Percentiles rank a stretch among this genome's conserved stretches.
Conservation (phyloP, 2,888 invertebrate species). For the Mycalesis mineus region DNA sequence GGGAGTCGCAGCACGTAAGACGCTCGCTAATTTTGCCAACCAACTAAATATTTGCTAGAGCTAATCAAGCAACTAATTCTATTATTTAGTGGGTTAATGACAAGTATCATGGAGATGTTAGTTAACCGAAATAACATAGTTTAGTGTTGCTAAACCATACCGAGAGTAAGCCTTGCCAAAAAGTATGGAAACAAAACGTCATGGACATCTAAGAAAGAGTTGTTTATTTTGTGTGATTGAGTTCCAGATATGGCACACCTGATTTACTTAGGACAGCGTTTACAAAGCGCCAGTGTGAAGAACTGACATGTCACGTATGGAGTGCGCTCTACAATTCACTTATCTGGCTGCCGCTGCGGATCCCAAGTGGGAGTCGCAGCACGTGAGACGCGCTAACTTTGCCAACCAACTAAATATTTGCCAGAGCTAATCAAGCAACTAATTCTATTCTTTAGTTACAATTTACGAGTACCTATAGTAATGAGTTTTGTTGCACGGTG, state of each 20-base stretch:
- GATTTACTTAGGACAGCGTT: slow-evolving; percentile 9
- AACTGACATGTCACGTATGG: slow-evolving; percentile 43
- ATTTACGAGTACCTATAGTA: not conserved
- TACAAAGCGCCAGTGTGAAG: slow-evolving; percentile 19
- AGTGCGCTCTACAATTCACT: slow-evolving; percentile 56
- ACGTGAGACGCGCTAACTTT: slow-evolving; percentile 50
- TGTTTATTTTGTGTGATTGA: no score
- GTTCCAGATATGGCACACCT: no score
- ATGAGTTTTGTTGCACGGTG: no score
- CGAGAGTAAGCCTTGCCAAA: no score
- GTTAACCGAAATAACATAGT: no score
- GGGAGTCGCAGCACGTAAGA: slow-evolving; percentile 48
- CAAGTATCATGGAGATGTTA: no score
- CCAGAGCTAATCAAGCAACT: slow-evolving; percentile 8
- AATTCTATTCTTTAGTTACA: not conserved
- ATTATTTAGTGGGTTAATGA: not conserved
- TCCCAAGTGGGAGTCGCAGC: slow-evolving; percentile 42
- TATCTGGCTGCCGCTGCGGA: slow-evolving; percentile 42
- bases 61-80: slow-evolving; percentile 6
- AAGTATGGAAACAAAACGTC: no score
- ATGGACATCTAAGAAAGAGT: no score
- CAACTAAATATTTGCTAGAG: slow-evolving; percentile 34
- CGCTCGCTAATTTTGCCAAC: slow-evolving; percentile 42
- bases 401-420: slow-evolving; percentile 39
- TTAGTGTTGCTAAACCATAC: no score